Evolutionary conservation across 2,113 vertebrate species (phyloP).

Genomic region (Tyto alba): DNA sequence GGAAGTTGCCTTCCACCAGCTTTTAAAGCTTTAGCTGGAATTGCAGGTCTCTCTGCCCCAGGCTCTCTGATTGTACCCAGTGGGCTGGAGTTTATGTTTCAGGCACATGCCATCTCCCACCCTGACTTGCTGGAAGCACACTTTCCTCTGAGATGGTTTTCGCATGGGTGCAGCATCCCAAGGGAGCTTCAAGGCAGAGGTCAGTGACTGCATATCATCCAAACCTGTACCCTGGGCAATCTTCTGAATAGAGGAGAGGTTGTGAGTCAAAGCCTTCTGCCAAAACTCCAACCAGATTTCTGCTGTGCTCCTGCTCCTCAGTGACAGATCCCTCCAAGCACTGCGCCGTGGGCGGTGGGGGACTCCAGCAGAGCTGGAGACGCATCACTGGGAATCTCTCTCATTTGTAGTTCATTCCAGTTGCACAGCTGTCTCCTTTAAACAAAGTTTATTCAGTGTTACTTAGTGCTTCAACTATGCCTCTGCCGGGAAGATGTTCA

Average conservation of each 20-base stretch:
- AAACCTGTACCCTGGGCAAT: background rate
- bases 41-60: background rate
- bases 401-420: conserved; percentile 33
- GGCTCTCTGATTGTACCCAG: background rate
- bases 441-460: conserved; percentile 11
- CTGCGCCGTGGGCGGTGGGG: conserved; percentile 12
- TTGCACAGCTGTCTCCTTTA: conserved; percentile 60
- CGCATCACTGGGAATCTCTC: conserved; percentile 32
- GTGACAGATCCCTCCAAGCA: background rate
- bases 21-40: background rate
- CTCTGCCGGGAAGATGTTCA: conserved; percentile 1
- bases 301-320: background rate
- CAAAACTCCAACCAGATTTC: background rate
- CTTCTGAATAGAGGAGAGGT: background rate
- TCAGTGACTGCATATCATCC: fast-evolving
- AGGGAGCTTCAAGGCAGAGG: background rate
- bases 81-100: background rate
- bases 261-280: background rate
- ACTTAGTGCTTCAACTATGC: background rate
- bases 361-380: background rate
- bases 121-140: background rate
- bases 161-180: background rate
- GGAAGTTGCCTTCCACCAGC: background rate
- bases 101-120: background rate
- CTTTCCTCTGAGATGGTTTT: background rate